phyloP scores from a whole-genome alignment of 2,888 invertebrate genomes.

The Patella caerulea region DNA sequence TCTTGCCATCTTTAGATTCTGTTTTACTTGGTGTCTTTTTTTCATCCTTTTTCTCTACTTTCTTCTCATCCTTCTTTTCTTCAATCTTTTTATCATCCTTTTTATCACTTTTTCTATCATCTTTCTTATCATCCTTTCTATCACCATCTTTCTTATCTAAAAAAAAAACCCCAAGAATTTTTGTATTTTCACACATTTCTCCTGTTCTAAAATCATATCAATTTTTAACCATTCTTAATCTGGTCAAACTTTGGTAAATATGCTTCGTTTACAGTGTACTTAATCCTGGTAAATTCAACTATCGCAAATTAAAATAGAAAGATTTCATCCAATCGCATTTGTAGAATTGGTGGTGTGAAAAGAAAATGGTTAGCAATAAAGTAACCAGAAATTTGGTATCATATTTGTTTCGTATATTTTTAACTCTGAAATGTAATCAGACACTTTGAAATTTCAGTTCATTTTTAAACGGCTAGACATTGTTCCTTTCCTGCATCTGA shows the following conservation, averaged over 20 bases:
- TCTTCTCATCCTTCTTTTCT: conserved; percentile 31
- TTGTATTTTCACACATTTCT: too few relatives aligned
- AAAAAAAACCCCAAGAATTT: too few relatives aligned
- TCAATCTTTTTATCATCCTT: conserved; percentile 18
- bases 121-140: conserved; percentile 25
- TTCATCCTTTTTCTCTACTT: conserved; percentile 18
- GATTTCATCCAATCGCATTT: too few relatives aligned
- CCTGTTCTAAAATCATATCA: too few relatives aligned
- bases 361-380: too few relatives aligned
- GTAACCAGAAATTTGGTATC: background rate
- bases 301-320: too few relatives aligned
- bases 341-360: conserved; percentile 4
- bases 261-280: too few relatives aligned
- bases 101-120: conserved; percentile 25
- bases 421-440: conserved; percentile 23
- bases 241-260: too few relatives aligned
- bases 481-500: too few relatives aligned
- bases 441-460: background rate
- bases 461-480: too few relatives aligned
- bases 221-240: too few relatives aligned
- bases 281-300: too few relatives aligned
- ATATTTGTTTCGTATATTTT: conserved; percentile 10
- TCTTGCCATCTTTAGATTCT: conserved; percentile 13
- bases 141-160: conserved; percentile 26
- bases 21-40: conserved; percentile 11